These are phyloP conservation scores for Ibycter americanus DNA, from an alignment of 2,797 vertebrate species.

Conservation along the genomic window DNA sequence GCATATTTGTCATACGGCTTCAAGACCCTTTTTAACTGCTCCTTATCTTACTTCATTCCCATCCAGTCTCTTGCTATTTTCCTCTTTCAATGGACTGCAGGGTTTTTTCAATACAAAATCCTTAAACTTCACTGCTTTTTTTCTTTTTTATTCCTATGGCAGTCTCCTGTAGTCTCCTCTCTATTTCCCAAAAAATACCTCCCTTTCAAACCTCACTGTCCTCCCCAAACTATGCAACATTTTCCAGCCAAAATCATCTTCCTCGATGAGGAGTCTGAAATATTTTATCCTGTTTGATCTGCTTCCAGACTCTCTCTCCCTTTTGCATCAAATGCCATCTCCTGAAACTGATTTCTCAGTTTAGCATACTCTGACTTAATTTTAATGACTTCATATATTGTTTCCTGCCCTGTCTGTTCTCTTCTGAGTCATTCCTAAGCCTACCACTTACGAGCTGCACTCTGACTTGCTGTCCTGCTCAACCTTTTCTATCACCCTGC, in stretches of 20 bases:
- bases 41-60: not conserved
- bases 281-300: not conserved
- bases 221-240: not conserved
- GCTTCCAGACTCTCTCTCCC: not conserved
- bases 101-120: not conserved
- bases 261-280: not conserved
- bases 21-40: not conserved
- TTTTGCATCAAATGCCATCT: not conserved
- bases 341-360: not conserved
- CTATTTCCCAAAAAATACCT: not conserved
- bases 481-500: not conserved
- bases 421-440: not conserved
- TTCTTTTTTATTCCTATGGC: not conserved
- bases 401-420: not conserved
- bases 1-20: not conserved
- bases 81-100: not conserved
- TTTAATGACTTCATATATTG: not conserved
- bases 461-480: not conserved
- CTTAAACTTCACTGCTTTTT: not conserved
- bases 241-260: not conserved
- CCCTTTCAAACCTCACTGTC: not conserved
- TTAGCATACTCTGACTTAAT: not conserved
- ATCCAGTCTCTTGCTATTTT: not conserved
- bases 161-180: not conserved
- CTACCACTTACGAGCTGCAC: not conserved